Evolutionary conservation across 2,113 vertebrate species (phyloP), one percentile per base, ranked within the genome.

Genomic region (Urocitellus parryii): DNA sequence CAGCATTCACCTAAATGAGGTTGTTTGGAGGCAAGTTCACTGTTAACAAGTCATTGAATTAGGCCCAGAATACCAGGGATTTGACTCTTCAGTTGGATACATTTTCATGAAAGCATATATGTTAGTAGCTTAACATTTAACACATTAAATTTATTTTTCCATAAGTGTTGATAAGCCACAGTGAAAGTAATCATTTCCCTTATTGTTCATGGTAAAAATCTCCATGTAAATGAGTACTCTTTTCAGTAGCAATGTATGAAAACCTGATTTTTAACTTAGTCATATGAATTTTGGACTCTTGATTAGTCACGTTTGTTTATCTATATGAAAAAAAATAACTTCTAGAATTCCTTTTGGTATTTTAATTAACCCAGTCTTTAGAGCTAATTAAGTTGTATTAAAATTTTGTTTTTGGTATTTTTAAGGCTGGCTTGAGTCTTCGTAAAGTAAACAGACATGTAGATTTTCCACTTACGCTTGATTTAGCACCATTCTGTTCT

Each of bases 361-460:
- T 96, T 98, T 96, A 96, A 89, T 79, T 78, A 92, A 68, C 25
- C 70, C 74, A 70, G 4, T 34, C 12, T 94, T 88, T 58, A 45
- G 25, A 82, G 24, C 20, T 65, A 77, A 72, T 51, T 63, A 96
- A 86, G 8, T 78, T 65, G 14, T 61, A 53, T 91, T 97, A 90
- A 91, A 81, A 76, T 20, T 34, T 42, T 39, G 6, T 67, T 34
- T 90, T 82, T 90, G 90, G 76, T 94, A 37, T 92, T 93, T 98
- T 98, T 79, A 96, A 99, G 99, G 99, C 99, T 97, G 99, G 99
- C 84, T 99, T 99, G 98, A 99, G 99, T 98, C 98, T 99, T 87
- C 99, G 99, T 78, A 99, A 99, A 97, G 99, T 99, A 77, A 99
- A 99, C 95, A 99, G 99, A 86, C 99, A 99, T 42, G 99, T 99